phyloP scores from a whole-genome alignment of 1,140 invertebrate species.

The Ericerus pela region DNA sequence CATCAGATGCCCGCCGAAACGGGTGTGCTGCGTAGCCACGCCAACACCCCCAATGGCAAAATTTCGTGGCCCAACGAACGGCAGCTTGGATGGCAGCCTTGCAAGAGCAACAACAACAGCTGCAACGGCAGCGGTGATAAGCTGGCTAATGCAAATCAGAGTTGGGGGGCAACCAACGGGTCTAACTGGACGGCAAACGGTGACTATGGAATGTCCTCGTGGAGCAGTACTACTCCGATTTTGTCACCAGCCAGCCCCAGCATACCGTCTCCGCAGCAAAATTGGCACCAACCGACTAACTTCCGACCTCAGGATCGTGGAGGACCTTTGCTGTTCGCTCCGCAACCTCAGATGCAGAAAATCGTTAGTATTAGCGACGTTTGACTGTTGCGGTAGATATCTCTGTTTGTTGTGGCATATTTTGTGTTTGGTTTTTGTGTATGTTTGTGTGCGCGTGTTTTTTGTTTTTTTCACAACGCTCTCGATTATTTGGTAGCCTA shows the following conservation, averaged over 20 bases:
- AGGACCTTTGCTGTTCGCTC: not conserved
- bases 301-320: not conserved
- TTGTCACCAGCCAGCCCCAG: too few species aligned
- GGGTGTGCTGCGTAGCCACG: conserved; percentile 13
- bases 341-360: not conserved
- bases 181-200: not conserved
- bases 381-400: too few species aligned
- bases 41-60: conserved; percentile 16
- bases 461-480: too few species aligned
- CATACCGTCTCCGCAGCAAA: not conserved
- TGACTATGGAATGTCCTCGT: too few species aligned
- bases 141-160: not conserved
- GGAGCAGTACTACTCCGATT: too few species aligned
- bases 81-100: not conserved
- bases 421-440: not conserved
- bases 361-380: conserved; percentile 2
- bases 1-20: conserved; percentile 14
- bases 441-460: too few species aligned
- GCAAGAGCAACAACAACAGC: not conserved
- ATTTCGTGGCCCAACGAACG: conserved; percentile 16
- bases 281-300: not conserved
- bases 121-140: not conserved
- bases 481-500: too few species aligned
- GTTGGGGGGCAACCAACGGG: not conserved
- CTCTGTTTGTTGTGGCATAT: not conserved